phyloP scores from a whole-genome alignment of 2,888 invertebrate genomes.

The Ommatoiulus sabulosus region DNA sequence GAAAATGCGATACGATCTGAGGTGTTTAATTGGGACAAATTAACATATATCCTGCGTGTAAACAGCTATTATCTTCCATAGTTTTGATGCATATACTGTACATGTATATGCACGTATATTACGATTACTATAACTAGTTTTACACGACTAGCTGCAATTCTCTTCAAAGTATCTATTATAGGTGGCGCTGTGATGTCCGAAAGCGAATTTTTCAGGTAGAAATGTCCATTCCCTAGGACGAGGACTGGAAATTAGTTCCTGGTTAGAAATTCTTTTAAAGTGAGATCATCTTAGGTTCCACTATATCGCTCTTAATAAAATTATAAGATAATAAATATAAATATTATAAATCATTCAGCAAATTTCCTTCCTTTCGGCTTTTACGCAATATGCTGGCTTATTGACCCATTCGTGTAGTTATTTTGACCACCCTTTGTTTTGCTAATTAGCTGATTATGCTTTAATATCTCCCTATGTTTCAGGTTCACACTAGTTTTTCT shows the following conservation, averaged over 20 bases:
- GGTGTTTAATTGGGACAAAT: conserved; percentile 11
- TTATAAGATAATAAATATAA: too few relatives aligned
- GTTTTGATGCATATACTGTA: not conserved
- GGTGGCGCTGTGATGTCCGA: not conserved
- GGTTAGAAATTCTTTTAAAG: too few relatives aligned
- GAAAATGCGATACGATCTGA: not conserved
- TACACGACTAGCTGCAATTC: not conserved
- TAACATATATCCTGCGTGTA: not conserved
- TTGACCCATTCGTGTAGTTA: not conserved
- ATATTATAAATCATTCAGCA: not conserved
- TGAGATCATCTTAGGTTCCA: too few relatives aligned
- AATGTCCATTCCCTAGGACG: too few relatives aligned
- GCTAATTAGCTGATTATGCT: not conserved
- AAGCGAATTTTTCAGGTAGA: not conserved
- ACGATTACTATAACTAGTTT: too few relatives aligned
- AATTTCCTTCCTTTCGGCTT: not conserved
- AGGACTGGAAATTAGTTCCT: too few relatives aligned
- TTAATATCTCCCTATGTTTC: not conserved
- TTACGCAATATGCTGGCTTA: not conserved
- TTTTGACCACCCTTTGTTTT: conserved; percentile 18
- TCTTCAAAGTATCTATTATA: not conserved
- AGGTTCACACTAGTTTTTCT: not conserved
- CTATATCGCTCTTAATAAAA: too few relatives aligned
- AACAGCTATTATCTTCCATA: not conserved
- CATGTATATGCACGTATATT: too few relatives aligned